These are phyloP conservation scores for Palloptera scutellata DNA, from an alignment of 2,888 invertebrate genomes.

Conservation along the genomic window DNA sequence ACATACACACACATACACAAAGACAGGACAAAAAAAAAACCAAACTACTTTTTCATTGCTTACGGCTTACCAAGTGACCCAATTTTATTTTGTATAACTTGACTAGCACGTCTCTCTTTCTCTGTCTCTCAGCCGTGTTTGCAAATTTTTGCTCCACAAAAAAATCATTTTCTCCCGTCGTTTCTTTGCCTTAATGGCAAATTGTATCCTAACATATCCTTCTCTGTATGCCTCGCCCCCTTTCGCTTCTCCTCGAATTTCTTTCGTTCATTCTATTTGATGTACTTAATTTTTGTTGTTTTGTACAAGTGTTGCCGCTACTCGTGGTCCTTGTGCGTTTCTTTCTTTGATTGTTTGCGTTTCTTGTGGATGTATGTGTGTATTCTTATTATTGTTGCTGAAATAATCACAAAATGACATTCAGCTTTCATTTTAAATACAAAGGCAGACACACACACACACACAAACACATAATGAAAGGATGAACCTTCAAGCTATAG, in stretches of 20 bases:
- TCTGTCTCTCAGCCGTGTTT: background rate
- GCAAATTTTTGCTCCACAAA: background rate
- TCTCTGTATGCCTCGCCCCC: no score
- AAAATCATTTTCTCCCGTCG: constrained; percentile 6
- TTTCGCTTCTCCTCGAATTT: no score
- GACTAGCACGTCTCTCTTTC: background rate
- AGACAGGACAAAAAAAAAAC: no score
- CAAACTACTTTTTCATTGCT: background rate
- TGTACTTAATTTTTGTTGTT: no score
- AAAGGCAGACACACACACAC: background rate
- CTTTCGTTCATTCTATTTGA: no score
- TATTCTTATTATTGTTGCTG: background rate
- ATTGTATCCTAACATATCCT: constrained; percentile 7
- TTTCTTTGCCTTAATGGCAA: constrained; percentile 20
- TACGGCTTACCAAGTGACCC: background rate
- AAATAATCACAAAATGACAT: background rate
- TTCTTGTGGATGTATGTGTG: background rate
- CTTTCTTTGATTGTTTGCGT: no score
- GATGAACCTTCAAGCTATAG: no score
- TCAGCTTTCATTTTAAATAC: background rate
- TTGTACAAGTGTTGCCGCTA: no score
- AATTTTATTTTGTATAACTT: constrained; percentile 10
- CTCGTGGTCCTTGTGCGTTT: no score
- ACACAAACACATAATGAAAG: background rate
- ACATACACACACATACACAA: no score